Percentiles rank a stretch among this genome's conserved stretches.
phyloP scores from a whole-genome alignment of 2,797 vertebrate genomes.

The Etheostoma nigrum region DNA sequence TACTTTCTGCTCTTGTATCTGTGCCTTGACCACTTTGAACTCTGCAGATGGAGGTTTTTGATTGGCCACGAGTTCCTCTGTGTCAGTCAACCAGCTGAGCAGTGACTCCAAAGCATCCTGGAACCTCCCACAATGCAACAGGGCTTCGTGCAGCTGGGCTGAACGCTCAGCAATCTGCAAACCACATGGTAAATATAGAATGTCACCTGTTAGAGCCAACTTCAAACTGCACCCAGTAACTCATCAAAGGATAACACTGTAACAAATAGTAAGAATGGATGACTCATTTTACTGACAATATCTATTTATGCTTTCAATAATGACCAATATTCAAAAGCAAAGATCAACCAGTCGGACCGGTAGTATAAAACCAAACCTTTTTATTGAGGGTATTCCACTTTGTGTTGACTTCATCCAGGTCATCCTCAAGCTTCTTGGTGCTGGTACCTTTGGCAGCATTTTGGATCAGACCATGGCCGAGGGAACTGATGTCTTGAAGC shows the following conservation, averaged over 20 bases:
- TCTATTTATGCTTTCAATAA: slow-evolving; percentile 9
- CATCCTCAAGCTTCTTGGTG: slow-evolving; percentile 90
- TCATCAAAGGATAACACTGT: slow-evolving; percentile 5
- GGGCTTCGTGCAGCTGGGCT: slow-evolving; percentile 95
- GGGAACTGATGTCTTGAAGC: slow-evolving; percentile 92
- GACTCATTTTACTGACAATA: slow-evolving; percentile 16
- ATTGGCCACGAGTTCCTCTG: slow-evolving; percentile 96
- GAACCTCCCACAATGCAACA: slow-evolving; percentile 96
- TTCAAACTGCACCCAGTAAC: slow-evolving; percentile 17
- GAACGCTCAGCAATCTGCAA: slow-evolving; percentile 95
- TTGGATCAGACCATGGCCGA: slow-evolving; percentile 95
- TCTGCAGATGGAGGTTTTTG: slow-evolving; percentile 97
- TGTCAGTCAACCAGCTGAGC: slow-evolving; percentile 97
- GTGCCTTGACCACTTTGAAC: slow-evolving; percentile 99
- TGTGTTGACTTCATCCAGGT: slow-evolving; percentile 90
- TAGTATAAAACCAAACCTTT: slow-evolving; percentile 85
- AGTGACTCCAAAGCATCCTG: slow-evolving; percentile 98
- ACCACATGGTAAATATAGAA: slow-evolving; percentile 56
- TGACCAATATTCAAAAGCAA: slow-evolving; percentile 6
- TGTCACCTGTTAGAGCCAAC: slow-evolving; percentile 28
- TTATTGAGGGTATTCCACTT: slow-evolving; percentile 98
- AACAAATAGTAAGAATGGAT: slow-evolving; percentile 1
- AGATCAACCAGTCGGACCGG: slow-evolving; percentile 5
- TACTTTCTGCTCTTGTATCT: slow-evolving; percentile 99
- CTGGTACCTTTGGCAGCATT: slow-evolving; percentile 91